Evolutionary conservation across 2,113 vertebrate genomes (phyloP).

Genomic region (Zapus hudsonius): DNA sequence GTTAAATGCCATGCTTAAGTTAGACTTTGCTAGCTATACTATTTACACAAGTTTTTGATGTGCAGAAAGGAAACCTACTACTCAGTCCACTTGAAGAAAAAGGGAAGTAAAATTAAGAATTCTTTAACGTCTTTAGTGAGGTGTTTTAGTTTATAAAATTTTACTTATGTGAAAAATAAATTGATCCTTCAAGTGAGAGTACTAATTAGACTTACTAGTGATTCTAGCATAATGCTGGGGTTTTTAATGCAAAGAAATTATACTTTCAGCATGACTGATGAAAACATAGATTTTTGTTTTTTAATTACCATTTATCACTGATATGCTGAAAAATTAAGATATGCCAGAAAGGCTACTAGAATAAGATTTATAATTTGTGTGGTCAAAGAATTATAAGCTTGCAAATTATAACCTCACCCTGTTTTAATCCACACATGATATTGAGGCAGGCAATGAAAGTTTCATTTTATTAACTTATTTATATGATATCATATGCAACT

Average conservation of each 20-base stretch:
- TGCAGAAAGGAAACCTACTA: neutral
- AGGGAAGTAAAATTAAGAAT: neutral
- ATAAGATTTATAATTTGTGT: neutral
- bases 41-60: neutral
- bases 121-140: neutral
- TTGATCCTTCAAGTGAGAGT: constrained; percentile 7
- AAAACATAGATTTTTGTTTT: neutral
- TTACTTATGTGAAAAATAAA: neutral
- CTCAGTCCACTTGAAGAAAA: neutral
- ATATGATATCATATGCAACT: neutral
- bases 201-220: neutral
- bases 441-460: neutral
- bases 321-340: neutral
- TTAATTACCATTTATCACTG: neutral
- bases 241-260: neutral
- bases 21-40: neutral
- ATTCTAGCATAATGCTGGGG: neutral
- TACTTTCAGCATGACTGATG: neutral
- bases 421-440: neutral
- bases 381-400: neutral
- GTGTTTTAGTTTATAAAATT: constrained; percentile 4
- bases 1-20: neutral
- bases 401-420: neutral
- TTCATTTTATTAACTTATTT: neutral
- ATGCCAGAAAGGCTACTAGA: neutral